Base-by-base conservation (phyloP, 2,113 vertebrate genomes). In the Turdus rufiventris region DNA sequence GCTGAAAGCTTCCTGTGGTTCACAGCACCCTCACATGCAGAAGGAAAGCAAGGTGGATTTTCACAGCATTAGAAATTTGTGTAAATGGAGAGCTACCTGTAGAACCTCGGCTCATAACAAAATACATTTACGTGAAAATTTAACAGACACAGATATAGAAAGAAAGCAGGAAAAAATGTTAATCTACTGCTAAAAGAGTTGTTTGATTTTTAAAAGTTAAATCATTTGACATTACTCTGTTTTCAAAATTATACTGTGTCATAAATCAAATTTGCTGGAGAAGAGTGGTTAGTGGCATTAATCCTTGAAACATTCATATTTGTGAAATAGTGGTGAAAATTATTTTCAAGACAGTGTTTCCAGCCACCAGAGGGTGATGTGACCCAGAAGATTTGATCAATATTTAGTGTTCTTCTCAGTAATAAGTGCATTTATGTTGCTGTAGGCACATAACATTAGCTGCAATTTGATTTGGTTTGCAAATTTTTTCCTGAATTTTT, bases 281-380 rank as follows among this genome's bases (percentile, higher is more conserved):
- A 61, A 61, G 8, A 71, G 26, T 66, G 1, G 3, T 77, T 88
- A 36, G 19, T 36, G 24, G 8, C 10, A 42, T 51, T 48, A 81
- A 34, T n/a, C 28, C 13, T 57, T 68, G 53, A 89, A 79, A 43
- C 14, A 31, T 33, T 42, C 2, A 2, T 43, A 15, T 72, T 62
- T 45, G 14, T 85, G 23, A 68, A 83, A 56, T 68, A 68, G 3
- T 50, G 9, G 10, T 78, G 57, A 73, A 76, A 88, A 15, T 25
- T 53, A 29, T 26, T 34, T 25, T 72, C 31, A 50, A 23, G 19
- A 34, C 18, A 54, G 26, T 65, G 19, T 73, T 73, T 88, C 18
- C 43, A 73, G 47, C 87, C 93, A 96, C 74, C 85, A 95, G 94
- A 95, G 81, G 77, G 85, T 61, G 93, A 88, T 91, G 38, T 89